These are phyloP conservation scores for Pimpla rufipes DNA, from an alignment of 2,888 invertebrate species.

Conservation along the genomic window DNA sequence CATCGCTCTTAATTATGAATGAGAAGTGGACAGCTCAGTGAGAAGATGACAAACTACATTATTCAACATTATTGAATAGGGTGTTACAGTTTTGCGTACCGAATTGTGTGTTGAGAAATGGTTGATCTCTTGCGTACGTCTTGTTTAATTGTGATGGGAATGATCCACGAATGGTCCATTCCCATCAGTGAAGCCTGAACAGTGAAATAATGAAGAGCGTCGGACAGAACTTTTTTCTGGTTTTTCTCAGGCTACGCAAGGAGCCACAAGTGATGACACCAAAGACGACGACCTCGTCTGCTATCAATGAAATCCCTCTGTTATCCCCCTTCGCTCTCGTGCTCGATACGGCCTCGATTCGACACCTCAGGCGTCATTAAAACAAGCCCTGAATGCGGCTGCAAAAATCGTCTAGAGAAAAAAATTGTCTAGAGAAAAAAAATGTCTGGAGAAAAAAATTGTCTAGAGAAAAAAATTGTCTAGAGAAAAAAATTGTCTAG, in stretches of 20 bases:
- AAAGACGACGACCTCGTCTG: background rate
- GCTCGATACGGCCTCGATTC: slow-evolving; percentile 37
- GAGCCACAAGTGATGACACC: background rate
- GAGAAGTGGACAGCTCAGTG: background rate
- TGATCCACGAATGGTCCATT: background rate
- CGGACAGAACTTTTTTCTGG: slow-evolving; percentile 7
- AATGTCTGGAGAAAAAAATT: too few species aligned
- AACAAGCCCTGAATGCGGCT: slow-evolving; percentile 21
- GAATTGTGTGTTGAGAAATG: background rate
- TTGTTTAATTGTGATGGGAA: slow-evolving; percentile 36
- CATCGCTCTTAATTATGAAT: background rate
- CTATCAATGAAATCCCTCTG: background rate
- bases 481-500: too few species aligned
- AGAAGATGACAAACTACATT: background rate
- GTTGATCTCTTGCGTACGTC: background rate
- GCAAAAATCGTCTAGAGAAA: too few species aligned
- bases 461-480: too few species aligned
- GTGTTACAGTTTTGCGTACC: background rate
- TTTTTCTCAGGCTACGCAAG: background rate
- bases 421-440: too few species aligned
- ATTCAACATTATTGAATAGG: background rate
- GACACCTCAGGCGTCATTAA: slow-evolving; percentile 75
- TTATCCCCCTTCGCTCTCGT: slow-evolving; percentile 8
- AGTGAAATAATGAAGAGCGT: slow-evolving; percentile 6
- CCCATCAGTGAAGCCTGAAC: background rate